Evolutionary conservation across 2,113 vertebrate genomes (phyloP), one percentile per base, ranked within the genome.

Genomic region (Callospermophilus lateralis): DNA sequence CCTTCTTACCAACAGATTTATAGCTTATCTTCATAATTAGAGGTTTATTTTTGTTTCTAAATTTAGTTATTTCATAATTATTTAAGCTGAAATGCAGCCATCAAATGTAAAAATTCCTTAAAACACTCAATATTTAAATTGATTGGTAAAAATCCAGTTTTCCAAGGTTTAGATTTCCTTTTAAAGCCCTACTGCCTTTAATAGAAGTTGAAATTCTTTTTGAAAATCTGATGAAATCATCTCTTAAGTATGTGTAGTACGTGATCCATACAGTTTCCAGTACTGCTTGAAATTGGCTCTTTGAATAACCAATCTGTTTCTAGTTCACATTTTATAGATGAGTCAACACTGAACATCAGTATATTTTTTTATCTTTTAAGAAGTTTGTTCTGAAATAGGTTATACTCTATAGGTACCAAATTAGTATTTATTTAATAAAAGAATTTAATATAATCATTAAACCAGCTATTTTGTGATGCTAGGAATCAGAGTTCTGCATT

Each of bases 171-270:
- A 73, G 80, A 76, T 93, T 95, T 97, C 63, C 89, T 97, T 97
- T 96, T 93, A 94, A 97, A 96, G 87, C 42, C 63, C 30, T 91
- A 73, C 22, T 94, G 85, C 92, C 87, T 97, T 97, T 93, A 96
- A 80, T 92, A 95, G 78, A 94, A 53, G 37, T 76, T 93, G 85
- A 84, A 12, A 89, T 95, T 97, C 86, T 97, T 97, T 89, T 78
- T 16, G 68, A 93, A 91, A 96, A 93, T 97, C 83, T 92, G 79
- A 80, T 97, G 95, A 97, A 97, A 90, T 97, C 96, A 97, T 86
- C 86, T 92, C 20, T 53, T 79, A 96, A 97, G 26, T 91, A 95
- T 97, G 86, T 89, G 72, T 30, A 85, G 78, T 93, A 48, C 93
- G 91, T 97, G 97, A 95, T 94, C 90, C 84, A 61, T 77, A 61